These are phyloP conservation scores for Heliothis peltigera DNA, from an alignment of 2,888 invertebrate species.

Conservation along the genomic window DNA sequence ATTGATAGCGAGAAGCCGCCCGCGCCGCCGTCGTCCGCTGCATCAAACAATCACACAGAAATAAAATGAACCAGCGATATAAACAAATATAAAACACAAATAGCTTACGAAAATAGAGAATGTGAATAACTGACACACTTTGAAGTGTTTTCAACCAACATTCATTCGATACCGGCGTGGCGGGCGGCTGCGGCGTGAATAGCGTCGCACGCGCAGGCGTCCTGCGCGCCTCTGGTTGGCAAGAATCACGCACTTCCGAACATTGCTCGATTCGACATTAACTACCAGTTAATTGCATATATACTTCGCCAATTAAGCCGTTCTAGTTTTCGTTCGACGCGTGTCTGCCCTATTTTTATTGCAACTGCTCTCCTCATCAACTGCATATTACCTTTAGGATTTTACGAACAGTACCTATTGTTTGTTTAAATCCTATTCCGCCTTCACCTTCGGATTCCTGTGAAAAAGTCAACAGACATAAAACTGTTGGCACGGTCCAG, in stretches of 20 bases:
- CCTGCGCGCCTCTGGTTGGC: constrained; percentile 26
- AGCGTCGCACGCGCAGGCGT: constrained; percentile 20
- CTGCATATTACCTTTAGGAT: background rate
- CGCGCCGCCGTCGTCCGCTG: constrained; percentile 6
- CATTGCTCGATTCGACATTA: constrained; percentile 26
- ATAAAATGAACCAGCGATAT: constrained; percentile 65
- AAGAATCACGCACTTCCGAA: constrained; percentile 43
- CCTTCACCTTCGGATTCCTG: background rate
- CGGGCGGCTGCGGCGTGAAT: constrained; percentile 1
- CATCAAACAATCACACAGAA: constrained; percentile 60
- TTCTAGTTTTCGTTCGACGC: constrained; percentile 6
- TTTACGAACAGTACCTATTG: background rate
- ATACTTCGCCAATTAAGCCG: constrained; percentile 49
- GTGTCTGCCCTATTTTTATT: constrained; percentile 1
- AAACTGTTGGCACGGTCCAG: constrained; percentile 2
- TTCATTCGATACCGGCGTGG: constrained; percentile 66
- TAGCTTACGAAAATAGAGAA: constrained; percentile 77
- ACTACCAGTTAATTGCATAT: constrained; percentile 49
- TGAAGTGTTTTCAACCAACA: constrained; percentile 63
- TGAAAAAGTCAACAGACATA: background rate
- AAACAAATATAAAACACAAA: constrained; percentile 76
- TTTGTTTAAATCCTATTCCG: background rate
- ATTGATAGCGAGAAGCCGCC: constrained; percentile 48
- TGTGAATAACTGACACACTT: constrained; percentile 82
- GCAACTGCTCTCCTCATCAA: background rate